Evolutionary conservation across 1,140 invertebrate genomes (phyloP), one percentile per base, ranked within the genome.

Genomic region (Micrasema minimum): DNA sequence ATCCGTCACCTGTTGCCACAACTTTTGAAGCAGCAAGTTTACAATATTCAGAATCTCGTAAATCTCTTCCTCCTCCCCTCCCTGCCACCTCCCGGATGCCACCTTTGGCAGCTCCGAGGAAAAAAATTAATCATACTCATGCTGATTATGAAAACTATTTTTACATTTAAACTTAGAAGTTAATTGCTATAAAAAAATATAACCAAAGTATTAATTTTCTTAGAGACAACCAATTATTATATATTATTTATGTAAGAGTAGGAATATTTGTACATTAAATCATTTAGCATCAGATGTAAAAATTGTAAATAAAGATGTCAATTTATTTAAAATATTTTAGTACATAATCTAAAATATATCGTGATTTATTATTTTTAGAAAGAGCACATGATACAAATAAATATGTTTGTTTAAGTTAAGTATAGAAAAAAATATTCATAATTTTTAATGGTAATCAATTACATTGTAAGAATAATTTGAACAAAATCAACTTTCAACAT

Each of bases 71-170:
- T 12, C 80, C 85, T 9, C 57, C 57, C n/a, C 18, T 31, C 2
- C 81, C 82, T 18, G 65, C 82, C 18, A 77, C 82, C 0, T 78
- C 81, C 10, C 86, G 82, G 41, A 72, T 77, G 72, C 81, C 69
- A 70, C 84, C 50, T 76, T 78, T 26, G 62, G 80, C 23, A 77
- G 79, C n/a, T 78, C 79, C 43, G 41, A 69, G 75, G 59, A 76
- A 64, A 37, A 81, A 75, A 65, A 38, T 72, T 16, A 59, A 53
- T 62, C 76, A 78, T 68, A 79, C 82, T 5, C 88, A 87, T 74
- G 82, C 85, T 18, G 85, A 88, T 70, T 88, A 88, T 76, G 87
- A 88, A 77, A 88, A 88, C 79, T 88, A 88, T 77, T 83, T 88
- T 70, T 88, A 87, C 74, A 88, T 88, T 76, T 88, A 78, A 81